Evolutionary conservation across 2,888 invertebrate genomes (phyloP).

Genomic region (Osedax frankpressi): DNA sequence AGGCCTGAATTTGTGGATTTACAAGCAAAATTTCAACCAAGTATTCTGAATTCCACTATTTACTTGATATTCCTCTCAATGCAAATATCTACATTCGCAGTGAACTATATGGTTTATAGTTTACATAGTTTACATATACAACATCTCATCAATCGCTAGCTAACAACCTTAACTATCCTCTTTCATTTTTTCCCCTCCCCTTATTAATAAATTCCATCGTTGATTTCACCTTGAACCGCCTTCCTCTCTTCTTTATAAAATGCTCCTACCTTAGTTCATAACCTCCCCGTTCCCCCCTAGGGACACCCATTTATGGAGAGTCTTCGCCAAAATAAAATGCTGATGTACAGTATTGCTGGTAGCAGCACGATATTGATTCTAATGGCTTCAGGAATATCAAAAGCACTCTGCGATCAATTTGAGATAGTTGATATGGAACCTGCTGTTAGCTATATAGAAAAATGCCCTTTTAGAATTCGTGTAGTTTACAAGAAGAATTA

Average conservation of each 20-base stretch:
- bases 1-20: slow-evolving; percentile 46
- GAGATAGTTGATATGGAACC: slow-evolving; percentile 61
- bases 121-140: too few relatives aligned
- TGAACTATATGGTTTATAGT: slow-evolving; percentile 88
- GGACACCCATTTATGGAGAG: slow-evolving; percentile 99
- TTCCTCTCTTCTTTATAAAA: not conserved
- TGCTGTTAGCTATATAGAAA: too few relatives aligned
- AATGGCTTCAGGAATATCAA: slow-evolving; percentile 69
- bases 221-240: too few relatives aligned
- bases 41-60: slow-evolving; percentile 88
- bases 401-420: slow-evolving; percentile 75
- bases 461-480: too few relatives aligned
- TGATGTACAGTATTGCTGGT: slow-evolving; percentile 75
- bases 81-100: slow-evolving; percentile 94
- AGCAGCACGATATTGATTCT: slow-evolving; percentile 70
- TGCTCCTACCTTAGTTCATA: not conserved
- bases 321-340: slow-evolving; percentile 73
- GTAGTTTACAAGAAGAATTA: too few relatives aligned
- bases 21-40: slow-evolving; percentile 76
- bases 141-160: not conserved
- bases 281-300: slow-evolving; percentile 49
- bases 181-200: too few relatives aligned
- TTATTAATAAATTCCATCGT: too few relatives aligned
- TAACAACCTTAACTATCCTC: not conserved
- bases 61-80: slow-evolving; percentile 94